Evolutionary conservation across 2,113 vertebrate species (phyloP).

Genomic region (Hippocampus guttulatus): DNA sequence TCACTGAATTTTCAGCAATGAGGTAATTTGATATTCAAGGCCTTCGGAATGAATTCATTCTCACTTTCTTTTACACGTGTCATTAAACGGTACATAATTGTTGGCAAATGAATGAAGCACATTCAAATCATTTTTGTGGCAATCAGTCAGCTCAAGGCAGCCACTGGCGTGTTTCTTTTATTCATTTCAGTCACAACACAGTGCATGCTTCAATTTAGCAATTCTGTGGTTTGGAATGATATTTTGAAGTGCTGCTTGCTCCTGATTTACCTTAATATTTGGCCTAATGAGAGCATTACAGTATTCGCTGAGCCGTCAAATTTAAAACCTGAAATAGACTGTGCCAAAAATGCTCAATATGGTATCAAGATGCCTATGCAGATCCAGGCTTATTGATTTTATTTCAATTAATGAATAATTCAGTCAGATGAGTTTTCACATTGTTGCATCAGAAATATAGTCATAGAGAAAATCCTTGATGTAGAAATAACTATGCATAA

Average conservation of each 20-base stretch:
- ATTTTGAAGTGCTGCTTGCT: too few relatives aligned
- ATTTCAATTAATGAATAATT: conserved; percentile 69
- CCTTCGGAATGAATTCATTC: conserved; percentile 34
- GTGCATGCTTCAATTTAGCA: neutral
- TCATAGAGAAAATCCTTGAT: conserved; percentile 66
- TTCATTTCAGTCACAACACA: neutral
- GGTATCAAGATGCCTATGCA: conserved; percentile 25
- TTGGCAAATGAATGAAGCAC: neutral
- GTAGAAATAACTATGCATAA: conserved; percentile 67
- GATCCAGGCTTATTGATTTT: conserved; percentile 47
- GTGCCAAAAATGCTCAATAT: conserved; percentile 34
- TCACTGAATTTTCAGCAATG: conserved; percentile 25
- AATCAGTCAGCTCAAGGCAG: neutral
- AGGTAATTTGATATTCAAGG: conserved; percentile 52
- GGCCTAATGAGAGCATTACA: conserved; percentile 15
- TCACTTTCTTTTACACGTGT: conserved; percentile 51
- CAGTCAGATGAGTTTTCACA: conserved; percentile 65
- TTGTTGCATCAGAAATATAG: conserved; percentile 70
- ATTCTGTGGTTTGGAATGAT: too few relatives aligned
- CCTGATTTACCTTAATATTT: neutral
- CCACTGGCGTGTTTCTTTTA: neutral
- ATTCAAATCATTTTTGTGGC: neutral
- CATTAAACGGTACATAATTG: conserved; percentile 47
- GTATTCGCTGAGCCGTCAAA: conserved; percentile 22
- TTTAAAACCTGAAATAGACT: conserved; percentile 22